Base-by-base conservation (phyloP, 2,888 invertebrate species). In the Papilio gigon region DNA sequence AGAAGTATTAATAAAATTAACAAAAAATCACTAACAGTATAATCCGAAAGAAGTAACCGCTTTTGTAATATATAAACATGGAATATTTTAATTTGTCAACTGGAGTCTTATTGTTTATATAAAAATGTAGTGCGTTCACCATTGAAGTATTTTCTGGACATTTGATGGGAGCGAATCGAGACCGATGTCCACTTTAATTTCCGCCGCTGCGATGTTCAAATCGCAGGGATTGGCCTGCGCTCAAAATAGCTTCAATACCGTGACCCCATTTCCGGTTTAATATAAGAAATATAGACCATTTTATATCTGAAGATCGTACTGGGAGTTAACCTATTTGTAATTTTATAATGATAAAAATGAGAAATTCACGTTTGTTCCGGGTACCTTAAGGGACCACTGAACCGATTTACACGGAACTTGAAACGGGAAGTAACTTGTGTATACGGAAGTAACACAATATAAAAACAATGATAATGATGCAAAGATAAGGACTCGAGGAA, bases 121-220 rank as follows among this genome's bases (percentile, higher is more conserved):
- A 20, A 20, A 44, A 20, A 44, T 9, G 5, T 17, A n/a, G 20
- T 20, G 2, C 22, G 11, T 44, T 20, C 9, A 44, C 11, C 20
- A 0, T 44, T 22, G 8, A 44, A 20, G n/a, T 50, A 25, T 50
- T 50, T 50, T 12, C 14, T 50, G 5, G 8, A 25, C 12, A 50
- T 25, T 25, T 25, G 4, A 4, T 50, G 50, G 12, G 25, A 50
- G 9, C 12, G 22, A 50, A 50, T 14, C 6, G 25, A 12, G 22
- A 25, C 14, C 25, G 50, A 50, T 22, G 50, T 50, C 25, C 50
- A 50, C 50, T 50, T 50, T 25, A 47, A 50, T 50, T 50, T 50
- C 25, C 50, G 47, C 12, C 12, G 20, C 9, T 50, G 50, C 1
- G 44, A 44, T 22, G 44, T 44, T 44, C 25, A 50, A 20, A 25